Base-by-base conservation (phyloP, 2,888 invertebrate species). In the Cheilosia urbana region DNA sequence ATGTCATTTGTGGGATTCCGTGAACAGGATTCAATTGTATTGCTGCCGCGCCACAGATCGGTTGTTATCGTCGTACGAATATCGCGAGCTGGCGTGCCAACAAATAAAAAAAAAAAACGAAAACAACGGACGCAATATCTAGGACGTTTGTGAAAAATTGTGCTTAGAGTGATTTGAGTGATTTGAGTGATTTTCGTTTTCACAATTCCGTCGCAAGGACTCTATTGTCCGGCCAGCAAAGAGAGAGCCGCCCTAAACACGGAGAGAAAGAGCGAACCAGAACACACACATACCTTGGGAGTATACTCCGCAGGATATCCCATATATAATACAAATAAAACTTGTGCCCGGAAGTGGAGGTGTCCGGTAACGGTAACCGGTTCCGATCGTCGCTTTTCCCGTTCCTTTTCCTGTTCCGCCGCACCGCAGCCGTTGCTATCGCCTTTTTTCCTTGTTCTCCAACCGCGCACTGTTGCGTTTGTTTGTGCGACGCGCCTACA, bases 341-440 rank as follows among this genome's bases (percentile, higher is more conserved):
- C 90, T 91, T 90, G 85, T 81, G 89, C 88, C 90, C 92, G 92
- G 92, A 92, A 92, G 92, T 90, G 90, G 91, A 92, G 92, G 92
- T 92, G 92, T 92, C 92, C 92, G 92, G 92, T 92, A 92, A 92
- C 92, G 92, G 92, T 92, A 92, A 92, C 92, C 92, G 92, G 92
- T 92, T 92, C 92, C 92, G 92, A 92, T 92, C 92, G 91, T 92
- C 92, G 92, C 91, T 92, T 92, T 92, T 92, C 92, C 92, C 91
- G 91, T 92, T 92, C 92, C 92, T 91, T 91, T 92, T 92, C 92
- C 92, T 91, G 90, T 92, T 92, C 91, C 91, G 91, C 89, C 88
- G 85, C 80, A 75, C 65, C 79, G 80, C 87, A 88, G 84, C 81
- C 42, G 75, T 80, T 27, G 57, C 81, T 79, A 80, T 75, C 45